Base-by-base conservation (phyloP, 2,888 invertebrate species). In the Elysia crispata region DNA sequence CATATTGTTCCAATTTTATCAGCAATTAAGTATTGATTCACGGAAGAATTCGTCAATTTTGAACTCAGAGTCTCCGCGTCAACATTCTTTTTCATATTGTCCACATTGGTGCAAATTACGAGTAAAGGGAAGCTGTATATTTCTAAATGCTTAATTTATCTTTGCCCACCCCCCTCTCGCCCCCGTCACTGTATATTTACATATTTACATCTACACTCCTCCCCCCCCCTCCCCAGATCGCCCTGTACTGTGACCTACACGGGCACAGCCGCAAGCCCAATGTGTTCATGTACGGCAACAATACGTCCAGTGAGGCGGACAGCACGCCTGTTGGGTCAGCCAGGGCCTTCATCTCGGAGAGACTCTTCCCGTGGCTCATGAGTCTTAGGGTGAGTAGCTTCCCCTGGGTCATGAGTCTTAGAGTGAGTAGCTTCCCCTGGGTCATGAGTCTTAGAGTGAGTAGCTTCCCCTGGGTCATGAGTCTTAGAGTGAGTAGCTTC, bases 241-340 rank as follows among this genome's bases (percentile, higher is more conserved):
- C 90, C 50, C 78, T 92, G 64, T 92, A 92, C 83, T 92, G 92
- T 86, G 92, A 92, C 82, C 83, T 92, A 1, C 92, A 92, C 72
- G 92, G 92, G 13, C 92, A 92, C 87, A 91, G 91, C 81, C 86
- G 91, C 50, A 91, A 91, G 81, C 90, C 90, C 79, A 91, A 92
- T 83, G 91, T 91, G 69, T 92, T 92, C 86, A 92, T 92, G 92
- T 92, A 92, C 67, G 92, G 92, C 30, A 91, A 91, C 84, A 91
- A 91, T 83, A 87, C 88, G 31, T 84, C 88, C 11, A 85, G 86
- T 5, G 87, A 86, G 20, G 84, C 84, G 1, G 83, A 84, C 18
- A 80, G 79, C 30, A 82, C 84, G 13, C 84, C 87, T 23, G 66
- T 85, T 28, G 84, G 84, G 70, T 86, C 85, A 74, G 87, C 89